Base-by-base conservation (phyloP, 2,888 invertebrate species). In the Antheraea yamamai region DNA sequence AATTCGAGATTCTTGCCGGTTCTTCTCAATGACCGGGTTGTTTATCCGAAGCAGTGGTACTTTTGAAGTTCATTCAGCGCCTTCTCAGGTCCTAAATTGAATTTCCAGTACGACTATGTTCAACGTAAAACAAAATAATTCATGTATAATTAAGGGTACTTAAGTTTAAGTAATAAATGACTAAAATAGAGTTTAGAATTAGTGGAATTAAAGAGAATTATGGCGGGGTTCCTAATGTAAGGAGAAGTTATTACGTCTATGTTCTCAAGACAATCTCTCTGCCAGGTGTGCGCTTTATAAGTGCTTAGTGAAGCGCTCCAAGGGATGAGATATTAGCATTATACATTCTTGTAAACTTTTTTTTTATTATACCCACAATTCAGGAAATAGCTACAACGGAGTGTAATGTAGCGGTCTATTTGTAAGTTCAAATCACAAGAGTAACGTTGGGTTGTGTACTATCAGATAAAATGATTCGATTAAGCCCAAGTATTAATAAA, bases 231-330 rank as follows among this genome's bases (percentile, higher is more conserved):
- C 55, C 73, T 77, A 73, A 66, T 76, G 75, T 76, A 76, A 75
- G 71, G 77, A 74, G 77, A 76, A 75, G 75, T 79, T 77, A 78
- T 76, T 76, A 76, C 77, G 75, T 78, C 78, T 30, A 66, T 66
- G 72, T 76, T 78, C 73, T 75, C 76, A 81, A 83, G 81, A 81
- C 80, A 81, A 81, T 80, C 80, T 80, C 80, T 79, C 80, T 80
- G 81, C 81, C 81, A 80, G 75, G 78, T 79, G 79, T 78, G 80
- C 81, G 79, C 81, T 79, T 79, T 77, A 76, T 79, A 79, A 82
- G 81, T 82, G 83, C 84, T 85, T 84, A 85, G 82, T 78, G 75
- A 47, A 58, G 61, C 80, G 82, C 81, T 76, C 0, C 61, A 79
- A 77, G 77, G 39, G 2, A 30, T 26, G 73, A 1, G 64, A 75